These are phyloP conservation scores for Myodes glareolus DNA, from an alignment of 2,113 vertebrate species.

Conservation along the genomic window DNA sequence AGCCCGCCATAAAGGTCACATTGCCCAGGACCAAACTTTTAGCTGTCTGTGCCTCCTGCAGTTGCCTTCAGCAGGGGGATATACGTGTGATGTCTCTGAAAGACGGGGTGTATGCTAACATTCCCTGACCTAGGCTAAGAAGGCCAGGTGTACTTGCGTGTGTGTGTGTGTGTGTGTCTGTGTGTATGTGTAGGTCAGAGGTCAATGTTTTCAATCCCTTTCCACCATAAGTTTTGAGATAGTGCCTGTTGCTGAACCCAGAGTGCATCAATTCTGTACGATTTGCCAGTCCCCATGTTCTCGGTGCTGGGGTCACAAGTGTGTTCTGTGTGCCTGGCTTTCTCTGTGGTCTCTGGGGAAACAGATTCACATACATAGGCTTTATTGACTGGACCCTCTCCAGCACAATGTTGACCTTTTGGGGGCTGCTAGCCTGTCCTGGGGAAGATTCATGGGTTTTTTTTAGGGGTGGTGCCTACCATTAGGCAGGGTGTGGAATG, in stretches of 20 bases:
- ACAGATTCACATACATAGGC: too few species aligned
- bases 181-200: neutral
- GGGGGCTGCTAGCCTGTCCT: rapidly evolving
- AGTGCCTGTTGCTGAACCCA: neutral
- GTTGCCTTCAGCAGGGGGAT: conserved; percentile 5
- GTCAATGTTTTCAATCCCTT: neutral
- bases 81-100: neutral
- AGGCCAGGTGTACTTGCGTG: neutral
- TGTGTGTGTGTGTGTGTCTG: too few species aligned
- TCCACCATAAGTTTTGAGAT: neutral
- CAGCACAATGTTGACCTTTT: neutral
- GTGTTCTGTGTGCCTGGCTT: neutral
- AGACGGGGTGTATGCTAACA: neutral
- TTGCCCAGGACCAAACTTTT: neutral
- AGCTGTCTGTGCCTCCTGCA: neutral
- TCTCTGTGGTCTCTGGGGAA: neutral
- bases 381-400: neutral
- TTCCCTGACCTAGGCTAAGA: neutral
- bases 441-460: neutral
- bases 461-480: neutral
- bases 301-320: neutral
- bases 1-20: neutral
- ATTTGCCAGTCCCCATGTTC: too few species aligned
- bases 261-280: neutral
- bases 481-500: neutral